Evolutionary conservation across 2,797 vertebrate genomes (phyloP).

Genomic region (Sebastes umbrosus): DNA sequence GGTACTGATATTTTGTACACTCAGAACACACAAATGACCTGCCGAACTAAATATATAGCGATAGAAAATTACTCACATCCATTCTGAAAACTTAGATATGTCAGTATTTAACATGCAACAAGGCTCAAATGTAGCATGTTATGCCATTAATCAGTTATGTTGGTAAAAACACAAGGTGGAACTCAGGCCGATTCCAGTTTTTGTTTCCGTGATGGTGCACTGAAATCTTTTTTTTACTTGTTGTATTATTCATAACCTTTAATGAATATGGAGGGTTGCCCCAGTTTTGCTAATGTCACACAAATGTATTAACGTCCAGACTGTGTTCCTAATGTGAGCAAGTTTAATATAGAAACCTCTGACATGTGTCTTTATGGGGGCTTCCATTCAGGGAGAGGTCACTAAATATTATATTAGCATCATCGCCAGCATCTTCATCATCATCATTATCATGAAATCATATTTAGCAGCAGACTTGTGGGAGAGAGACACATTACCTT

Average conservation of each 20-base stretch:
- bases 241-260: conserved; percentile 20
- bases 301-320: background rate
- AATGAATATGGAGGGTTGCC: conserved; percentile 51
- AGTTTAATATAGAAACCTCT: conserved; percentile 77
- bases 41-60: background rate
- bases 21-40: conserved; percentile 32
- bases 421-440: conserved; percentile 40
- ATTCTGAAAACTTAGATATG: conserved; percentile 13
- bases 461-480: conserved; percentile 49
- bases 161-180: background rate
- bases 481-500: conserved; percentile 70
- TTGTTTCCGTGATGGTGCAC: background rate
- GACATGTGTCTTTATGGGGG: conserved; percentile 82
- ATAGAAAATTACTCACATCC: conserved; percentile 41
- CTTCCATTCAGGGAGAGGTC: conserved; percentile 73
- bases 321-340: conserved; percentile 24
- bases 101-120: conserved; percentile 37
- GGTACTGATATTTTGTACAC: conserved; percentile 44
- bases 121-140: conserved; percentile 18
- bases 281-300: conserved; percentile 20
- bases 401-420: conserved; percentile 38
- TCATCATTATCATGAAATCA: conserved; percentile 39
- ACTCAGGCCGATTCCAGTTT: conserved; percentile 16
- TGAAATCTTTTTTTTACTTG: background rate
- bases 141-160: background rate